Evolutionary conservation across 2,888 invertebrate genomes (phyloP).

Genomic region (Acanthosoma haemorrhoidale): DNA sequence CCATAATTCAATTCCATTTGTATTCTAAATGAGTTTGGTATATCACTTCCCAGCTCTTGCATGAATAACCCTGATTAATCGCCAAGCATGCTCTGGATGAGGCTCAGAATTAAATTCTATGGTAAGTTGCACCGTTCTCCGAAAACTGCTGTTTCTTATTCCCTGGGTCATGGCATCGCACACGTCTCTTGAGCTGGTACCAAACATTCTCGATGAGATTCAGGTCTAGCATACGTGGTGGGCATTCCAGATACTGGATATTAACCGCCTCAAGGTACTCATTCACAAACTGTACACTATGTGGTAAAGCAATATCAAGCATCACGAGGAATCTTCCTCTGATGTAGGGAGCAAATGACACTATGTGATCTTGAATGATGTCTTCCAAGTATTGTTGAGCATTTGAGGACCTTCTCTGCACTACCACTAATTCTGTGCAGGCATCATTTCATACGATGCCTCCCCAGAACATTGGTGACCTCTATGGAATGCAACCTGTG

Average conservation of each 20-base stretch:
- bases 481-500: neutral
- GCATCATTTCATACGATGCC: neutral
- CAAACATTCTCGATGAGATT: constrained; percentile 32
- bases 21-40: too few species aligned
- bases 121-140: too few species aligned
- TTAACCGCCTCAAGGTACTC: constrained; percentile 14
- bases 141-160: too few species aligned
- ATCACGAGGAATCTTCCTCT: constrained; percentile 3
- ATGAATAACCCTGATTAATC: too few species aligned
- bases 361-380: constrained; percentile 26
- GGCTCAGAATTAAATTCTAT: too few species aligned
- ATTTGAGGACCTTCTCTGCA: neutral
- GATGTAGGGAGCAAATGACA: constrained; percentile 33
- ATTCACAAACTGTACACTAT: neutral
- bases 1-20: too few species aligned
- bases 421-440: neutral
- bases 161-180: neutral
- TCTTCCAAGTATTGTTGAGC: constrained; percentile 8
- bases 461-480: neutral
- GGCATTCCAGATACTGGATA: too few species aligned
- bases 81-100: too few species aligned
- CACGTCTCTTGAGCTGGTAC: constrained; percentile 8
- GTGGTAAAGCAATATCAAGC: constrained; percentile 23
- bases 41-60: too few species aligned
- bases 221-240: constrained; percentile 16